Evolutionary conservation across 2,113 vertebrate species (phyloP), one percentile per base, ranked within the genome.

Genomic region (Pluvialis apricaria): DNA sequence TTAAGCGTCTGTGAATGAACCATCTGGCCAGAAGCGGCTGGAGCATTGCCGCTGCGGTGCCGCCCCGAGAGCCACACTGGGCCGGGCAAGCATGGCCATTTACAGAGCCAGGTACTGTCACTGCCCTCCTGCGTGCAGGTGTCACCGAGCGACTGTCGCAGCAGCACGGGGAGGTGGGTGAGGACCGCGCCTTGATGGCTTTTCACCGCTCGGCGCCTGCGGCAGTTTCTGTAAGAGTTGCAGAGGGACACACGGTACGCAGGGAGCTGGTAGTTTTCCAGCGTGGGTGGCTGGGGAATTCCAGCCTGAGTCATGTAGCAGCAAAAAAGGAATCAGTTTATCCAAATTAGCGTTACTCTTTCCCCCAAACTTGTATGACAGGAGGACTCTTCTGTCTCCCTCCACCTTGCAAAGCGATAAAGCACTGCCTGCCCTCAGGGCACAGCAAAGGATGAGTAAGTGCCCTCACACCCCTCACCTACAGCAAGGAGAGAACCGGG

Each of bases 191-290:
- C 72, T 58, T 24, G 31, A 34, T n/a, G 16, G 82, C 45, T 65
- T 25, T n/a, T 45, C 32, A 3, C 70, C 32, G 54, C 91, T 85
- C 38, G 9, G 81, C 70, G 84, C 62, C 76, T 40, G 45, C 26
- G 6, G 77, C 20, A 42, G 11, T 19, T 34, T 69, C 58, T 51
- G 49, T 5, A 51, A 66, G 72, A 86, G 62, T 54, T 79, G 61
- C 32, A 38, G 91, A 57, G 87, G 91, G 66, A 86, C 42, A 66
- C 60, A 20, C 16, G 8, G 49, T 24, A 14, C 16, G 40, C 55
- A 31, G 80, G 79, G 94, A 96, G 80, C 86, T 75, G 44, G 94
- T 84, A 76, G 83, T 93, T 97, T 97, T 97, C 97, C 95, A 92
- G 13, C 31, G 70, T 45, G 55, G 69, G 81, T 54, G 72, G 82